Evolutionary conservation across 2,113 vertebrate species (phyloP).

Genomic region (Cheilinus undulatus): DNA sequence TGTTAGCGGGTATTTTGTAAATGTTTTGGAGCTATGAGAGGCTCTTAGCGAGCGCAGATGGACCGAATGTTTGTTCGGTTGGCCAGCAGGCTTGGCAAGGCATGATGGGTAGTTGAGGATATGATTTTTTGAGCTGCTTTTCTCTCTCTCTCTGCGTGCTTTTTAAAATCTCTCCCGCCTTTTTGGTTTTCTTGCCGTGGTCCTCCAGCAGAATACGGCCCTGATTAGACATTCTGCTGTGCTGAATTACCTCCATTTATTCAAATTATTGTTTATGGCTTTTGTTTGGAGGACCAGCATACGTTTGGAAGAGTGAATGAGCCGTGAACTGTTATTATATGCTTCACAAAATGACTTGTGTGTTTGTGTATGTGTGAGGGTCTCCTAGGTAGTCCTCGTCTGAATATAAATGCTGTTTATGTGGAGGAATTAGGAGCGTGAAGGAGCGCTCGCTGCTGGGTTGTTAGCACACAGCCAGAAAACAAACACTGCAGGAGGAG

Average conservation of each 20-base stretch:
- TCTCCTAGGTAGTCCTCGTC: constrained; percentile 69
- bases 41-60: constrained; percentile 66
- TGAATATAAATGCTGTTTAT: constrained; percentile 64
- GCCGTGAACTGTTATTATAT: constrained; percentile 83
- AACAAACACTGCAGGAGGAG: constrained; percentile 57
- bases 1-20: constrained; percentile 73
- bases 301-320: constrained; percentile 81
- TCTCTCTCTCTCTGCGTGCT: constrained; percentile 16
- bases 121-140: constrained; percentile 8
- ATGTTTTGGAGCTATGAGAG: constrained; percentile 71
- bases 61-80: constrained; percentile 62
- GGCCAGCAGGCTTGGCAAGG: constrained; percentile 70
- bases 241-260: constrained; percentile 85
- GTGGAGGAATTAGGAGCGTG: constrained; percentile 44
- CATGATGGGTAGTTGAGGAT: constrained; percentile 65
- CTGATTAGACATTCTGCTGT: constrained; percentile 84
- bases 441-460: constrained; percentile 42
- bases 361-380: constrained; percentile 44
- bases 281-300: constrained; percentile 83
- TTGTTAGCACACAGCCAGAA: constrained; percentile 42
- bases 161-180: constrained; percentile 35
- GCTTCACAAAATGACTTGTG: constrained; percentile 77
- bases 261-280: constrained; percentile 87
- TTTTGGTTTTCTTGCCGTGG: constrained; percentile 21
- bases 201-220: constrained; percentile 79